These are phyloP conservation scores for Drosophila nigromelanica DNA, from an alignment of 1,140 invertebrate species.

Conservation along the genomic window DNA sequence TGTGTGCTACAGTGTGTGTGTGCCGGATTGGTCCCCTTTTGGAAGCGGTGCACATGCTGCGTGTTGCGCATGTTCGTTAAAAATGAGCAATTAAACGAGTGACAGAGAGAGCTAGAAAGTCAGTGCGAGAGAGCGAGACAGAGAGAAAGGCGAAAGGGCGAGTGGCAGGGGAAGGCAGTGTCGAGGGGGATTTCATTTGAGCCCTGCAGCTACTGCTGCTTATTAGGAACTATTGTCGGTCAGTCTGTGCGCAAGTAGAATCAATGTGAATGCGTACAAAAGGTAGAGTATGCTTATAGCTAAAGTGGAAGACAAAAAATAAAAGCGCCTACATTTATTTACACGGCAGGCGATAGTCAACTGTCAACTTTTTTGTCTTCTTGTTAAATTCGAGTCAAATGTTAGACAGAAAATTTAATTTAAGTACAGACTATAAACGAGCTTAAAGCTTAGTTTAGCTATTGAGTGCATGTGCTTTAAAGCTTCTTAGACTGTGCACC, in stretches of 20 bases:
- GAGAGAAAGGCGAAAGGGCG: background rate
- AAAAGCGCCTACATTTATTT: background rate
- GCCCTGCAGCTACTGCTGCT: slow-evolving; percentile 14
- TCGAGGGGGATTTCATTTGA: background rate
- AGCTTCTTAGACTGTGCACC: background rate
- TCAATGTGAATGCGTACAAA: background rate
- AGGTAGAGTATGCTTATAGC: background rate
- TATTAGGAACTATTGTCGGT: slow-evolving; percentile 13
- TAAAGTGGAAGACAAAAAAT: background rate
- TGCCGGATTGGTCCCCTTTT: slow-evolving; percentile 43
- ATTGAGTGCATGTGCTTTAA: background rate
- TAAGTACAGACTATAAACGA: too few species aligned
- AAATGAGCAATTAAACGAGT: slow-evolving; percentile 64
- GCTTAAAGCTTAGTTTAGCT: background rate
- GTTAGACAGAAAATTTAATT: background rate
- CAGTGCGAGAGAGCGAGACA: background rate
- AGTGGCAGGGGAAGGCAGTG: background rate
- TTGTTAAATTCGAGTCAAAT: too few species aligned
- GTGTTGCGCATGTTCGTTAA: slow-evolving; percentile 69
- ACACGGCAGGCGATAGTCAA: too few species aligned
- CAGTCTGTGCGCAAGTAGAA: background rate
- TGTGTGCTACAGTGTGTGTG: slow-evolving; percentile 25
- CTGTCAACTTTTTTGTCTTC: too few species aligned
- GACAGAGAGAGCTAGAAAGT: slow-evolving; percentile 24
- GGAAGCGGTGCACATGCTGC: slow-evolving; percentile 52